A percentile compares a stretch with the other conserved stretches of the same genome.
These are phyloP conservation scores for Amiota minor DNA, from an alignment of 2,888 invertebrate genomes.

Conservation along the genomic window DNA sequence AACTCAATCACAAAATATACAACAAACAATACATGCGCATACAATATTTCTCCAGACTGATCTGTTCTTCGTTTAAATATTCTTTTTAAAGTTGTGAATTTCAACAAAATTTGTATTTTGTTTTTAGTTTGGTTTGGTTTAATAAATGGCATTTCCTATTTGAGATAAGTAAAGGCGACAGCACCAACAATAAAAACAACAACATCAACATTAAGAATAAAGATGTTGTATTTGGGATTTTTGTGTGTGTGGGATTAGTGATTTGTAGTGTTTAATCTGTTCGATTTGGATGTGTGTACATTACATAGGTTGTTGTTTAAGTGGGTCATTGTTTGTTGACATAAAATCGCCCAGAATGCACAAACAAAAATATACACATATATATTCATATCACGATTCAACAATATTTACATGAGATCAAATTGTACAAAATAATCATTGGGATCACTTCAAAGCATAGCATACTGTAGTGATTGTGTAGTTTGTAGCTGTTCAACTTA, in stretches of 20 bases:
- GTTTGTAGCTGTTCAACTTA: too few relatives aligned
- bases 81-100: slow-evolving; percentile 13
- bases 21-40: too few relatives aligned
- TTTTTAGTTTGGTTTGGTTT: slow-evolving; percentile 4
- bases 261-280: slow-evolving; percentile 22
- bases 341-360: background rate
- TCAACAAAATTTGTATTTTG: slow-evolving; percentile 15
- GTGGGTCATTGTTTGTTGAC: slow-evolving; percentile 20
- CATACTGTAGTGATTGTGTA: too few relatives aligned
- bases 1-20: too few relatives aligned
- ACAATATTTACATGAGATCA: too few relatives aligned
- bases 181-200: background rate
- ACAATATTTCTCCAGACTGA: too few relatives aligned
- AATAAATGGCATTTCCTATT: slow-evolving; percentile 27
- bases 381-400: too few relatives aligned
- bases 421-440: too few relatives aligned
- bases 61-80: slow-evolving; percentile 7
- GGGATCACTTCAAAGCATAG: too few relatives aligned
- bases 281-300: background rate
- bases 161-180: slow-evolving; percentile 18
- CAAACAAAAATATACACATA: too few relatives aligned
- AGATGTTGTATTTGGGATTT: background rate
- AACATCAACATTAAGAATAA: background rate
- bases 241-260: slow-evolving; percentile 26
- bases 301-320: slow-evolving; percentile 7